Evolutionary conservation across 2,797 vertebrate genomes (phyloP).

Genomic region (Myotis daubentonii): DNA sequence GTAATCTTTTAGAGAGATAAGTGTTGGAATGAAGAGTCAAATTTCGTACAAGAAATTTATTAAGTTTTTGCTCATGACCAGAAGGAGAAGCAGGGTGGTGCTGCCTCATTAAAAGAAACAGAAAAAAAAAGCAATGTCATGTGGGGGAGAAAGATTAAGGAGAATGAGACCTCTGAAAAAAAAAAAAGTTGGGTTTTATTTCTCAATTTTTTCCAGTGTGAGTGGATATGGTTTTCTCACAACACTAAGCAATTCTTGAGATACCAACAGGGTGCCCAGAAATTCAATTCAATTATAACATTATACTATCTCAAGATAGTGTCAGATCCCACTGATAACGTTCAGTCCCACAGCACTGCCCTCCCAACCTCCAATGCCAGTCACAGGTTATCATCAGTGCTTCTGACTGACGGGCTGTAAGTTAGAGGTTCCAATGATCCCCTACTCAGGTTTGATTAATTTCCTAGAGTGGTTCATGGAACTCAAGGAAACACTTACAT

Average conservation of each 20-base stretch:
- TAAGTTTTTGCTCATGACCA: conserved; percentile 53
- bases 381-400: not conserved
- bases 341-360: not conserved
- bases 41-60: conserved; percentile 43
- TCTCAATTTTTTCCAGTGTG: not conserved
- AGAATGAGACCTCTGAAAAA: not conserved
- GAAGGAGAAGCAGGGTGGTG: conserved; percentile 2
- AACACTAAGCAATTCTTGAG: not conserved
- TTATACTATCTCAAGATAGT: not conserved
- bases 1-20: conserved; percentile 60
- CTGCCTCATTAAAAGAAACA: conserved; percentile 46
- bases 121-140: not conserved
- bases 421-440: not conserved
- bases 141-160: not conserved
- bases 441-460: not conserved
- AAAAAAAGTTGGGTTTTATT: not conserved
- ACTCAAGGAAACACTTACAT: not conserved
- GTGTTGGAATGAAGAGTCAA: conserved; percentile 42
- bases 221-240: not conserved
- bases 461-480: not conserved
- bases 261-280: not conserved
- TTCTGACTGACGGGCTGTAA: not conserved
- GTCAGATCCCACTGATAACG: not conserved
- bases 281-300: not conserved
- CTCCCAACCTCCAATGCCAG: not conserved